Percentiles rank a stretch among this genome's conserved stretches.
phyloP scores from a whole-genome alignment of 2,797 vertebrate species.

The Taenioides sp. region DNA sequence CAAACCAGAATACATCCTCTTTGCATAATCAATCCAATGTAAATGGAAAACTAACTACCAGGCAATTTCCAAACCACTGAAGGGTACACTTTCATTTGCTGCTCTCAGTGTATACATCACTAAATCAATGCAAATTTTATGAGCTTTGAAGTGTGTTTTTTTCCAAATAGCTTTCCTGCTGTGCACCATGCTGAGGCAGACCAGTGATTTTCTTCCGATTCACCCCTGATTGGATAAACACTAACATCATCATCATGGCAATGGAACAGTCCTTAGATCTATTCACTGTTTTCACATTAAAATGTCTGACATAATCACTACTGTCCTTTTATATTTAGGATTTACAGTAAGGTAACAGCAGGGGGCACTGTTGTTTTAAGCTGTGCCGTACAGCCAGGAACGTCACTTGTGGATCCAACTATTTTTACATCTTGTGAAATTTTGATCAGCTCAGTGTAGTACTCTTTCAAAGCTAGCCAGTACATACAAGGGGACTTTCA shows the following conservation, averaged over 20 bases:
- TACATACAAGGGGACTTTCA: constrained; percentile 10
- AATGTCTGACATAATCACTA: constrained; percentile 24
- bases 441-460: constrained; percentile 49
- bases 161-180: constrained; percentile 24
- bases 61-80: not conserved
- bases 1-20: not conserved
- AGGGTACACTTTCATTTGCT: not conserved
- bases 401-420: constrained; percentile 16
- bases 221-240: constrained; percentile 42
- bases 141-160: not conserved
- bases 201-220: constrained; percentile 25
- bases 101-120: not conserved
- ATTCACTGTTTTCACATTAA: constrained; percentile 24
- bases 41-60: not conserved
- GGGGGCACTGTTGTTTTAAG: constrained; percentile 67
- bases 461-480: constrained; percentile 53
- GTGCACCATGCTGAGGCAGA: constrained; percentile 12
- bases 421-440: constrained; percentile 68
- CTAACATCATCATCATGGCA: constrained; percentile 22
- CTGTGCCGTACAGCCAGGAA: constrained; percentile 21
- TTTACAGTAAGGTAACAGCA: constrained; percentile 40
- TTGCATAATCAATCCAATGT: not conserved
- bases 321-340: constrained; percentile 20
- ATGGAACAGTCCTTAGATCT: constrained; percentile 34
- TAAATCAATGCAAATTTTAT: not conserved